Percentiles rank a stretch among this genome's conserved stretches.
These are phyloP conservation scores for Festucalex cinctus DNA, from an alignment of 2,113 vertebrate species.

Conservation along the genomic window DNA sequence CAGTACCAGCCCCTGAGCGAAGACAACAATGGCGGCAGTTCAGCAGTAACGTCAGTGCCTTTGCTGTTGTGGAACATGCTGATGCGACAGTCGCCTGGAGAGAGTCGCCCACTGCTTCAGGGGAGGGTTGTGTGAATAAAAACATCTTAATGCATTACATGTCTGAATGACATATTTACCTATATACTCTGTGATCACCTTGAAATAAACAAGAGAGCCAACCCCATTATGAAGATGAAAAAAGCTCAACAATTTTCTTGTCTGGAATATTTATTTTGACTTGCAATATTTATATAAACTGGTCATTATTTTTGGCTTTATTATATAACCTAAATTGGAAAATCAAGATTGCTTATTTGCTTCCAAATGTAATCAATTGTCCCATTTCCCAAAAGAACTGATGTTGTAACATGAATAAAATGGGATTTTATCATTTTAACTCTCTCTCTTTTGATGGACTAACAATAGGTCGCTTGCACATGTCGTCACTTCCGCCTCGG, in stretches of 20 bases:
- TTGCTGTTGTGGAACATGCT: constrained; percentile 78
- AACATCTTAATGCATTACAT: neutral
- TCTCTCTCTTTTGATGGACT: neutral
- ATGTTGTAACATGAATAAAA: constrained; percentile 50
- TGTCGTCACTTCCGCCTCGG: no score
- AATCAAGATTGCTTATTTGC: constrained; percentile 25
- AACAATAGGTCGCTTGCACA: no score
- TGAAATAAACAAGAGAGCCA: neutral
- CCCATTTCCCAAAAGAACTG: constrained; percentile 18
- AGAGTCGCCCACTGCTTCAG: constrained; percentile 83
- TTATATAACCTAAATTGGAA: constrained; percentile 27
- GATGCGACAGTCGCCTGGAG: constrained; percentile 68
- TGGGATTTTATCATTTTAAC: constrained; percentile 8
- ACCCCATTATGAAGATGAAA: neutral
- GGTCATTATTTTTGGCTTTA: constrained; percentile 18
- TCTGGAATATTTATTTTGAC: constrained; percentile 56
- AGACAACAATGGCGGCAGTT: constrained; percentile 41
- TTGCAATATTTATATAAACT: constrained; percentile 32
- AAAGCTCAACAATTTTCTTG: constrained; percentile 6
- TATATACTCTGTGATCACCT: neutral
- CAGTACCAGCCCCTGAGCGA: constrained; percentile 63
- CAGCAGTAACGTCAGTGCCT: constrained; percentile 66
- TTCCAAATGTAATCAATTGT: constrained; percentile 23
- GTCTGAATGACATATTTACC: neutral
- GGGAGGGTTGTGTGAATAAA: constrained; percentile 75